These are phyloP conservation scores for Drosophila bunnanda DNA, from an alignment of 2,888 invertebrate species.

Conservation along the genomic window DNA sequence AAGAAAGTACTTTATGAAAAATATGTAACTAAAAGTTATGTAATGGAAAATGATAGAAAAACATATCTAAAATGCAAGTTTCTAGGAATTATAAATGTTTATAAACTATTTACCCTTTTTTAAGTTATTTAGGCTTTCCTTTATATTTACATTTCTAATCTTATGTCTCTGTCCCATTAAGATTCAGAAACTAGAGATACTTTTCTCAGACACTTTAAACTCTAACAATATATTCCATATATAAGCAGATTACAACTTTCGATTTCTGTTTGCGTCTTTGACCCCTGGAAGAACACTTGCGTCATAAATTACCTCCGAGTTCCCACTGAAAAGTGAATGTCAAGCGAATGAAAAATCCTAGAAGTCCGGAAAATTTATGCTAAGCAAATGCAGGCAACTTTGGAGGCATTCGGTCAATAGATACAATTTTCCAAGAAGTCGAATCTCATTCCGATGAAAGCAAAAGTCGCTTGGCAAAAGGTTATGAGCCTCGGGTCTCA, in stretches of 20 bases:
- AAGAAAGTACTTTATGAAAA: not conserved
- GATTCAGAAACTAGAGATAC: no score
- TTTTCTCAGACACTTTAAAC: not conserved
- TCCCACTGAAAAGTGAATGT: constrained; percentile 62
- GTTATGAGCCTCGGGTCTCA: constrained; percentile 7
- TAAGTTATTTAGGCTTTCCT: not conserved
- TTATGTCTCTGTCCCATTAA: no score
- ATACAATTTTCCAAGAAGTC: constrained; percentile 59
- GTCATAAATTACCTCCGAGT: constrained; percentile 55
- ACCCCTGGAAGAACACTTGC: constrained; percentile 50
- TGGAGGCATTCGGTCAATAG: constrained; percentile 51
- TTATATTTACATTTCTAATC: not conserved
- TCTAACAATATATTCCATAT: constrained; percentile 12
- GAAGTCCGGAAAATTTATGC: constrained; percentile 67
- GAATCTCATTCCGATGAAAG: constrained; percentile 26
- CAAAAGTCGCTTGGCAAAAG: constrained; percentile 42
- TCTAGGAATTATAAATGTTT: no score
- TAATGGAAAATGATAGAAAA: not conserved
- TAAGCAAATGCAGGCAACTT: constrained; percentile 69
- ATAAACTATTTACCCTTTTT: no score
- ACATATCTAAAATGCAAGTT: no score
- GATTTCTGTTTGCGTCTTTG: constrained; percentile 48
- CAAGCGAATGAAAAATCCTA: constrained; percentile 24
- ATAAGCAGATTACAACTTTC: constrained; percentile 25
- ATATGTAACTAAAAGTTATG: not conserved